phyloP scores from a whole-genome alignment of 2,888 invertebrate genomes.

The Ypsolopha sequella region DNA sequence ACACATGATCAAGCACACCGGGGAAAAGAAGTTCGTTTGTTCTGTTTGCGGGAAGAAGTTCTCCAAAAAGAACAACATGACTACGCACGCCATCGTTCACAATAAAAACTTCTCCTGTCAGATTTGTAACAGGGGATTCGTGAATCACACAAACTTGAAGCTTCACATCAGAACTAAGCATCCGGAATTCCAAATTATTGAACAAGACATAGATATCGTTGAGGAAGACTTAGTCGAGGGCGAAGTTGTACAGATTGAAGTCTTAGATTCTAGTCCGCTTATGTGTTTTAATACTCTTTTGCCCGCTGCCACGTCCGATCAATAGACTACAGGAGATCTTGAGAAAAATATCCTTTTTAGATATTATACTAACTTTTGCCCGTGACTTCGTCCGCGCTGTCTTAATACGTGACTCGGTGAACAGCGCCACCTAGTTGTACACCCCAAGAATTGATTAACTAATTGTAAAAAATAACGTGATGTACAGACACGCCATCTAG shows the following conservation, averaged over 20 bases:
- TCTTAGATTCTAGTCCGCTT: too few relatives aligned
- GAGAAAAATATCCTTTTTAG: too few relatives aligned
- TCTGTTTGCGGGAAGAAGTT: constrained; percentile 72
- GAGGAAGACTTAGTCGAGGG: not conserved
- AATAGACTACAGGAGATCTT: too few relatives aligned
- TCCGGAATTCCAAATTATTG: constrained; percentile 13
- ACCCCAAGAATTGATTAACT: too few relatives aligned
- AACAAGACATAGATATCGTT: constrained; percentile 16
- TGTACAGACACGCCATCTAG: too few relatives aligned
- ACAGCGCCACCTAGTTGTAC: too few relatives aligned
- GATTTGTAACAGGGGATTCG: constrained; percentile 66
- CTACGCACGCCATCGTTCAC: constrained; percentile 70
- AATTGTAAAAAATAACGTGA: too few relatives aligned
- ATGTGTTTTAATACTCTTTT: too few relatives aligned
- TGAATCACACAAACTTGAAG: constrained; percentile 43
- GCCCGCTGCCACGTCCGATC: too few relatives aligned
- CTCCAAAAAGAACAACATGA: constrained; percentile 71
- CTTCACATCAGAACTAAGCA: constrained; percentile 37
- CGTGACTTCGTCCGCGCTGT: too few relatives aligned
- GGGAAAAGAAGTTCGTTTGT: constrained; percentile 68
- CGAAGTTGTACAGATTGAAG: not conserved
- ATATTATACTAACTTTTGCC: too few relatives aligned
- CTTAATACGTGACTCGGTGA: too few relatives aligned
- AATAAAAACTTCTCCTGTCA: constrained; percentile 61
- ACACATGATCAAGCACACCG: constrained; percentile 67